Evolutionary conservation across 2,113 vertebrate species (phyloP), one percentile per base, ranked within the genome.

Genomic region (Lepus timidus): DNA sequence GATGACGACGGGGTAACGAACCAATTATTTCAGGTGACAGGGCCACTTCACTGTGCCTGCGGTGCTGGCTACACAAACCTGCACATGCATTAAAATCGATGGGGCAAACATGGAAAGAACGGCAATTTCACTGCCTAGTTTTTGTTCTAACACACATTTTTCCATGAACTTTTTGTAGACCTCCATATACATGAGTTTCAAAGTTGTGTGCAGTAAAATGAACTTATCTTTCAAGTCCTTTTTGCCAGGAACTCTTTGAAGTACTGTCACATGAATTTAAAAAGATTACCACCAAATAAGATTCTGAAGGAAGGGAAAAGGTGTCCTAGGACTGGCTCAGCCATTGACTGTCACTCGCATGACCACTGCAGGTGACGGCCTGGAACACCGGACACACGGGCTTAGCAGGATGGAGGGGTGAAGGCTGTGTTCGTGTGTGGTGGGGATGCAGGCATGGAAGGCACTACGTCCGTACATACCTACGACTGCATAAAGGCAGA

Each of bases 401-500:
- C n/a, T 71, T 68, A 44, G 33, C 39, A 76, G 73, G 55, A 86
- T 19, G 49, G 14, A 10, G 9, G 11, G 27, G 12, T 7, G 3
- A 76, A 71, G 25, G 44, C 0, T 62, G 13, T 29, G 31, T 80
- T 9, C 79, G 27, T 76, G 5, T 84, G 33, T 85, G 16, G 22
- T 6, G 17, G 19, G 29, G 14, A 12, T n/a, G 2, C 94, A 79
- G 29, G 58, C 36, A 79, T 80, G 7, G 84, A 83, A 73, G n/a
- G 44, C 8, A 65, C 19, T 62, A 80, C 87, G 44, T 14, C 58
- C 68, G 71, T 19, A 73, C 22, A 91, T 25, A 71, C 4, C 36
- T 85, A 70, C 78, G 87, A 92, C 17, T 74, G 23, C 88, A 93
- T 0, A 88, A 17, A 88, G 12, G 44, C 68, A 70, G 89, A 90